phyloP scores from a whole-genome alignment of 2,888 invertebrate species.

The Cheilosia vernalis region DNA sequence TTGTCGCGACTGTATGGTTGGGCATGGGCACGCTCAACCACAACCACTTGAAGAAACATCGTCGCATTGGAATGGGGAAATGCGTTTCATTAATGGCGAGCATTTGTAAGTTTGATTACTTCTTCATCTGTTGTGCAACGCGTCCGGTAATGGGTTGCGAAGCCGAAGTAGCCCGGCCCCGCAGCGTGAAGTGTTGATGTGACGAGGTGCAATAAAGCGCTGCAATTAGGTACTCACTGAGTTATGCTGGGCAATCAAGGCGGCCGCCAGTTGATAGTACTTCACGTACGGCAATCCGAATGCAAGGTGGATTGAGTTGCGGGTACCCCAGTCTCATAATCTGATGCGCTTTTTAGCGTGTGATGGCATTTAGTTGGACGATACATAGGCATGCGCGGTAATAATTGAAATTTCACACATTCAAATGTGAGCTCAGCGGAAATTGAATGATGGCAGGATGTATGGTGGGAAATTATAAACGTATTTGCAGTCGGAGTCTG shows the following conservation, averaged over 20 bases:
- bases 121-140: constrained; percentile 54
- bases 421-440: constrained; percentile 40
- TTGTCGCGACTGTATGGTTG: constrained; percentile 28
- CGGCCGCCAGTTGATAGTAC: constrained; percentile 64
- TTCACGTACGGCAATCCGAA: constrained; percentile 56
- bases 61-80: constrained; percentile 71
- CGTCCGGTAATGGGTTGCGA: constrained; percentile 48
- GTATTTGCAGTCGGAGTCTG: not conserved
- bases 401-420: constrained; percentile 70
- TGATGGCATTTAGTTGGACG: constrained; percentile 72
- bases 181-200: constrained; percentile 50
- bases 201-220: constrained; percentile 54
- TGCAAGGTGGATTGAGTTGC: constrained; percentile 53
- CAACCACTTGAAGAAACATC: constrained; percentile 23
- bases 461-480: not conserved
- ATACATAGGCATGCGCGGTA: constrained; percentile 48
- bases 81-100: constrained; percentile 71
- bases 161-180: constrained; percentile 11
- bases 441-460: constrained; percentile 33
- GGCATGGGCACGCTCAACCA: not conserved
- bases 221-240: constrained; percentile 71
- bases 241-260: constrained; percentile 69
- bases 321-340: constrained; percentile 1
- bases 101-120: constrained; percentile 74
- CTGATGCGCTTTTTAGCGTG: constrained; percentile 20